Base-by-base conservation (phyloP, 2,888 invertebrate species). In the Nectonema munidae region DNA sequence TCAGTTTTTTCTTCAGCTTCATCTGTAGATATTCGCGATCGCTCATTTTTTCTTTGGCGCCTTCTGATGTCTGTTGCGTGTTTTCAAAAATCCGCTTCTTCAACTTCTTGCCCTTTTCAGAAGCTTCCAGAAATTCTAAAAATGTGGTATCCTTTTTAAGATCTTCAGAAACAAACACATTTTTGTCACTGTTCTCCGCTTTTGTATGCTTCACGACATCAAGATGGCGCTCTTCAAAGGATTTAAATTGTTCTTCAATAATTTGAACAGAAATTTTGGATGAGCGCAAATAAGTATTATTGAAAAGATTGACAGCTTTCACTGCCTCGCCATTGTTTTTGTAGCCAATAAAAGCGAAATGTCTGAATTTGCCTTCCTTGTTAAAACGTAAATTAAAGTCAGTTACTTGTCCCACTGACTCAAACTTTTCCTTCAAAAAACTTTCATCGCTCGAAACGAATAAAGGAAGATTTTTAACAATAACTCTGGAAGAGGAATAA, bases 341-440 rank as follows among this genome's bases (percentile, higher is more conserved):
- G 54, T 67, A 89, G 4, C 89, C 89, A 46, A 95, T 61, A 51
- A 89, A 89, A 3, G 70, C 77, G 58, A 89, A 89, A 48, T 71
- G 69, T 42, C 89, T 64, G 53, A 89, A 89, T 50, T 68, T 68
- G 5, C 86, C 83, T 59, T 75, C 69, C 46, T 69, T 65, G 1
- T 76, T 77, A 49, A 71, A 83, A 54, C 86, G 89, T 4, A 89
- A 56, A 48, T 77, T 74, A 4, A 83, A 65, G 58, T 95, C 89
- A 4, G 86, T 89, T n/a, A n/a, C n/a, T n/a, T n/a, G n/a, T n/a
- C n/a, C n/a, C n/a, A n/a, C n/a, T n/a, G n/a, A n/a, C n/a, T n/a
- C n/a, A n/a, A n/a, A n/a, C n/a, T n/a, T n/a, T n/a, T n/a, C n/a
- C n/a, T n/a, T n/a, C n/a, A n/a, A n/a, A n/a, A n/a, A n/a, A n/a